These are phyloP conservation scores for Sarcoramphus papa DNA, from an alignment of 2,797 vertebrate species.

Conservation along the genomic window DNA sequence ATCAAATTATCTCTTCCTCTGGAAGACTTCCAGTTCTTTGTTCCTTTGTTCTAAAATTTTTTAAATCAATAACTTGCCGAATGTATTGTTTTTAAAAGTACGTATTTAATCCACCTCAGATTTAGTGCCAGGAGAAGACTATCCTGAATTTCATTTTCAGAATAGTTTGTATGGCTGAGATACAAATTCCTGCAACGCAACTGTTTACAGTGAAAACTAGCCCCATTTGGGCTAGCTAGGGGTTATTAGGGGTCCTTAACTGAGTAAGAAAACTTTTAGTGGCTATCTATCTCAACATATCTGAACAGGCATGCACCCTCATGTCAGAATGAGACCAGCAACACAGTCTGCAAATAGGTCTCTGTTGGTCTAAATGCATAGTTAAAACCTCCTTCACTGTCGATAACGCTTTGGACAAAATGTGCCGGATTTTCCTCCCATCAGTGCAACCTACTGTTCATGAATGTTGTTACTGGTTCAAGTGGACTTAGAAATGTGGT, in stretches of 20 bases:
- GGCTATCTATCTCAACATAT: neutral
- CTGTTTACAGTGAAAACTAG: neutral
- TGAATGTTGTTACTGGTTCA: neutral
- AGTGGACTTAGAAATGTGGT: neutral
- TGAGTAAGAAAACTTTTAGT: neutral
- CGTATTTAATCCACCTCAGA: neutral
- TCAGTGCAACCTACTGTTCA: neutral
- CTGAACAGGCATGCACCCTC: neutral
- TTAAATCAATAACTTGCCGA: neutral
- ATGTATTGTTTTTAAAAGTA: neutral
- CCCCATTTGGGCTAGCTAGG: neutral
- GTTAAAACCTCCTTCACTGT: neutral
- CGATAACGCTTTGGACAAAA: neutral
- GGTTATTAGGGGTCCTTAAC: neutral
- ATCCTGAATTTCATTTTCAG: neutral
- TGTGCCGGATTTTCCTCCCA: neutral
- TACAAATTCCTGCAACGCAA: neutral
- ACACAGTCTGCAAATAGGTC: neutral
- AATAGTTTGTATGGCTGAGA: neutral
- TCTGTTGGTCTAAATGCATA: neutral
- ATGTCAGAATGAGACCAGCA: neutral
- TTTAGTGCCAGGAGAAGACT: neutral
- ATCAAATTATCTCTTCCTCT: neutral
- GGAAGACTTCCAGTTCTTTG: conserved; percentile 39
- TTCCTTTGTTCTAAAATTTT: neutral